Base-by-base conservation (phyloP, 2,113 vertebrate species). In the Helogale parvula region DNA sequence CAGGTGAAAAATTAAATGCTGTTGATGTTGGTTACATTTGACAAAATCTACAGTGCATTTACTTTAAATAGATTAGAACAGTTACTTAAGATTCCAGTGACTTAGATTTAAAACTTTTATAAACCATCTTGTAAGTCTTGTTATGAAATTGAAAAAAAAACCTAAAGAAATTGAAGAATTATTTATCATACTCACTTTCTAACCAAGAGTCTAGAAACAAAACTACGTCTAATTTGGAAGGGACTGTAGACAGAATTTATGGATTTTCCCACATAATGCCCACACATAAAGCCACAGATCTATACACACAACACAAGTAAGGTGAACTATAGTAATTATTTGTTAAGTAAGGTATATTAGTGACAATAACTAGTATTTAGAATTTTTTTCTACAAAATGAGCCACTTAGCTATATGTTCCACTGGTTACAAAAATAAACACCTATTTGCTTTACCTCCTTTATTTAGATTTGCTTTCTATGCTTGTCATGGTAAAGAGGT, bases 31-130 rank as follows among this genome's bases (percentile, higher is more conserved):
- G 11, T 35, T 60, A 63, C 25, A 50, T 41, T 88, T 79, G 68
- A 2, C 29, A 81, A 77, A 93, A 96, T 31, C 35, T 7, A 60
- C 7, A 45, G 0, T 31, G 7, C 66, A 82, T 89, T 98, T 86
- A 90, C 27, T 93, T 96, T 97, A 94, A n/a, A 63, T 84, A 38
- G 2, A 72, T 92, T 93, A 14, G 3, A 97, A 85, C 14, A 87
- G 66, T 76, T 66, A 2, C 57, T 89, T 89, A 83, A 87, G 35
- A n/a, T 90, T 47, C 7, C 33, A 21, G 79, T 82, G 69, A 84
- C 83, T 92, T 92, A 97, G 95, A n/a, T 8, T 21, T 47, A 74
- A 95, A 7, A 76, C 71, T 35, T 33, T 82, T 88, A 31, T 65
- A 60, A 84, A 60, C 4, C 80, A 33, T 86, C 63, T 94, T 94